These are phyloP conservation scores for Dasyornis broadbenti DNA, from an alignment of 2,113 vertebrate genomes.

Conservation along the genomic window DNA sequence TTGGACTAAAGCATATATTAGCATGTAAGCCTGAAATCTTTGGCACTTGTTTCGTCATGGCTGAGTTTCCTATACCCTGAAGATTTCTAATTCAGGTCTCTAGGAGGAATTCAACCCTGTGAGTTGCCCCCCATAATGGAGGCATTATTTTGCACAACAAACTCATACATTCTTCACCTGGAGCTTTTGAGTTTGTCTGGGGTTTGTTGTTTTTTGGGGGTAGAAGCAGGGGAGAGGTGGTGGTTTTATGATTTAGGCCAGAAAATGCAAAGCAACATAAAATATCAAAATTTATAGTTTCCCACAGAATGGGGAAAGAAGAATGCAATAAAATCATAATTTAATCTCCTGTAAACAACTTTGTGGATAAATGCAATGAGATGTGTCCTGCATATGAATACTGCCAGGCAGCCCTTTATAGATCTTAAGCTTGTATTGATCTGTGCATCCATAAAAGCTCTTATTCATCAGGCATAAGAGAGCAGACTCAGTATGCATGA, in stretches of 20 bases:
- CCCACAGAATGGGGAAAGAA: not conserved
- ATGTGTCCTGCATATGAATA: not conserved
- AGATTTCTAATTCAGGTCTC: not conserved
- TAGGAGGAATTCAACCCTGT: not conserved
- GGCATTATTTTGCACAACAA: not conserved
- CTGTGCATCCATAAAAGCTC: slow-evolving; percentile 52
- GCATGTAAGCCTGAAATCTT: not conserved
- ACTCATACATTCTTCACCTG: not conserved
- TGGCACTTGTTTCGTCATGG: not conserved
- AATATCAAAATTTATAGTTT: not conserved
- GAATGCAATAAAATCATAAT: not conserved
- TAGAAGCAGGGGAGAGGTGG: no score
- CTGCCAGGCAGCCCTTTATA: slow-evolving; percentile 3
- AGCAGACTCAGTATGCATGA: slow-evolving; percentile 33
- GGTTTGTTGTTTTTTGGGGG: fast-evolving
- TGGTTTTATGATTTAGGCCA: not conserved
- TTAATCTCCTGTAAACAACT: slow-evolving; percentile 27
- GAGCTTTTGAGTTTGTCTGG: not conserved
- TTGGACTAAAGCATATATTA: not conserved
- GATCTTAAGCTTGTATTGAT: slow-evolving; percentile 56
- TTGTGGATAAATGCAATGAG: slow-evolving; percentile 4
- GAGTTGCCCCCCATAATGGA: not conserved
- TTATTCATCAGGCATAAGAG: slow-evolving; percentile 19
- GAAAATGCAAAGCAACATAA: not conserved
- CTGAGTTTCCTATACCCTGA: not conserved